These are phyloP conservation scores for Actenoides hombroni DNA, from an alignment of 2,113 vertebrate species.

Conservation along the genomic window DNA sequence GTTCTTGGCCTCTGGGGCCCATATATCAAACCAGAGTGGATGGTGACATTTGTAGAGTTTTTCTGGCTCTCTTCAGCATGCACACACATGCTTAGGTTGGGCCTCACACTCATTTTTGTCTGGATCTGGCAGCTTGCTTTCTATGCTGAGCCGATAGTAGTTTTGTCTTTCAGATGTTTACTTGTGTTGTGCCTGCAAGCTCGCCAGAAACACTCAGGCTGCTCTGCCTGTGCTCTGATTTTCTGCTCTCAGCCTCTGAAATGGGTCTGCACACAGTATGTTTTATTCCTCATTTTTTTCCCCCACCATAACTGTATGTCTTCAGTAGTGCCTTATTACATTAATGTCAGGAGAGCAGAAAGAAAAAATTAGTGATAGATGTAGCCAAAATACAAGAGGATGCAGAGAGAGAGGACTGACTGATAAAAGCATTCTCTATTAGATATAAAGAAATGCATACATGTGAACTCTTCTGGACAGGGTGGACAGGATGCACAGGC, in stretches of 20 bases:
- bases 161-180: conserved; percentile 62
- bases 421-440: neutral
- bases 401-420: neutral
- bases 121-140: conserved; percentile 42
- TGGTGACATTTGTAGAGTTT: conserved; percentile 41
- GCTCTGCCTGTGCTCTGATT: neutral
- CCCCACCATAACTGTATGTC: neutral
- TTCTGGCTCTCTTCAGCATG: conserved; percentile 47
- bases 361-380: neutral
- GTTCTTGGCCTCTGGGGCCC: neutral
- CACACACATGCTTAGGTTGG: conserved; percentile 36
- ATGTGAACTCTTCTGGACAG: neutral
- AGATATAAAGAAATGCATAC: neutral
- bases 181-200: conserved; percentile 43
- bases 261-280: neutral
- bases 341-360: neutral
- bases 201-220: conserved; percentile 35
- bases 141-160: conserved; percentile 14
- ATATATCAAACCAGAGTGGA: neutral
- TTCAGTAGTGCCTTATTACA: neutral
- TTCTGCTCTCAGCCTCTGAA: conserved; percentile 7
- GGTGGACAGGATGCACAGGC: neutral
- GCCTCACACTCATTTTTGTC: conserved; percentile 33
- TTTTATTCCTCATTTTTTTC: neutral
- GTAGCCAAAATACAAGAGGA: neutral